Percentiles rank a stretch among this genome's conserved stretches.
These are phyloP conservation scores for Epinotia ramella DNA, from an alignment of 2,888 invertebrate genomes.

Conservation along the genomic window DNA sequence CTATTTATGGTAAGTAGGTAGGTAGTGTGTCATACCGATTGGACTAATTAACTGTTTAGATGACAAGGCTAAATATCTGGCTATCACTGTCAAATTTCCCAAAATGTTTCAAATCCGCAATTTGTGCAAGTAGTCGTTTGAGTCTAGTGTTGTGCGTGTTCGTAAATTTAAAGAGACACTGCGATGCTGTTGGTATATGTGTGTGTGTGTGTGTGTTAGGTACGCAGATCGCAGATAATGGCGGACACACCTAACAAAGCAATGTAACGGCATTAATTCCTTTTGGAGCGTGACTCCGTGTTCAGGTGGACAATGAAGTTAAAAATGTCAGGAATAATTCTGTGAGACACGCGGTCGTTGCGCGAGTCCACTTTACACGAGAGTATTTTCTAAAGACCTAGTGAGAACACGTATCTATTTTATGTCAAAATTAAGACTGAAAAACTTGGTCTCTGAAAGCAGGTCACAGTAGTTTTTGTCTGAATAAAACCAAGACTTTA, in stretches of 20 bases:
- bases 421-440: too few species aligned
- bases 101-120: too few species aligned
- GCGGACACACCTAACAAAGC: constrained; percentile 60
- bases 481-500: too few species aligned
- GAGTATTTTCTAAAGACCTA: constrained; percentile 27
- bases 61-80: too few species aligned
- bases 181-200: neutral
- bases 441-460: too few species aligned
- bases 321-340: constrained; percentile 83
- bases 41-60: too few species aligned
- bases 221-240: constrained; percentile 48
- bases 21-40: too few species aligned
- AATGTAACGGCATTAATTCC: constrained; percentile 78
- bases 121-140: too few species aligned
- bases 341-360: constrained; percentile 76
- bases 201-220: constrained; percentile 2
- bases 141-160: neutral
- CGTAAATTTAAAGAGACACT: neutral
- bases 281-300: constrained; percentile 83
- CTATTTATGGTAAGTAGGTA: too few species aligned
- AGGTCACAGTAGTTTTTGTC: too few species aligned
- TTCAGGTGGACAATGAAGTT: constrained; percentile 78
- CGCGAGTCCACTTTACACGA: constrained; percentile 59
- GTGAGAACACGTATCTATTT: too few species aligned
- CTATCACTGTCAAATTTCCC: too few species aligned